Conservation (phyloP, 2,888 invertebrate species). For the Agrotis ipsilon region DNA sequence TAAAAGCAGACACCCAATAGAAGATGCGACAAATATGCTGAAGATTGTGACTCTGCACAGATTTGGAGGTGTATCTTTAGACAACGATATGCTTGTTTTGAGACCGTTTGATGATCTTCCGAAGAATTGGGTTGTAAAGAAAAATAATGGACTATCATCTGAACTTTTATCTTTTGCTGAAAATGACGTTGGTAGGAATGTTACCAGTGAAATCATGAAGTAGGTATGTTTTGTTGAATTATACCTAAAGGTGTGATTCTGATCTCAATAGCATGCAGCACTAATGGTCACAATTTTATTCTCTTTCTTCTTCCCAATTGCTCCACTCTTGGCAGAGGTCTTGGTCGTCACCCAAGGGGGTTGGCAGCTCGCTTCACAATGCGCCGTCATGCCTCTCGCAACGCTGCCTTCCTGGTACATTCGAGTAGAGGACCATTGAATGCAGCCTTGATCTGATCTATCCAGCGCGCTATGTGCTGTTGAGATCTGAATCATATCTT, state of each 20-base stretch:
- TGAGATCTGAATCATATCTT: too few relatives aligned
- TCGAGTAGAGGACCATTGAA: too few relatives aligned
- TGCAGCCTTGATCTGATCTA: too few relatives aligned
- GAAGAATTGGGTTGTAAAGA: constrained; percentile 9
- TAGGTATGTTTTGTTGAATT: constrained; percentile 14
- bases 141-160: background rate
- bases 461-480: too few relatives aligned
- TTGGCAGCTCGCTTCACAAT: too few relatives aligned
- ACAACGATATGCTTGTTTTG: constrained; percentile 14
- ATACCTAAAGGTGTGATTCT: background rate
- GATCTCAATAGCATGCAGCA: too few relatives aligned
- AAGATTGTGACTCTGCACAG: constrained; percentile 28
- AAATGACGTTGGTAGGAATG: constrained; percentile 13
- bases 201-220: constrained; percentile 26
- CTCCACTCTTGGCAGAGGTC: too few relatives aligned
- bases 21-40: constrained; percentile 11
- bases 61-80: constrained; percentile 29
- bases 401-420: too few relatives aligned
- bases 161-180: constrained; percentile 18
- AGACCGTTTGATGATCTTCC: constrained; percentile 10
- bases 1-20: constrained; percentile 10
- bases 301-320: too few relatives aligned
- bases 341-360: too few relatives aligned
- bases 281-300: too few relatives aligned
- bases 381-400: too few relatives aligned